Evolutionary conservation across 2,888 invertebrate species (phyloP).

Genomic region (Cataglyphis rosenhaueri): DNA sequence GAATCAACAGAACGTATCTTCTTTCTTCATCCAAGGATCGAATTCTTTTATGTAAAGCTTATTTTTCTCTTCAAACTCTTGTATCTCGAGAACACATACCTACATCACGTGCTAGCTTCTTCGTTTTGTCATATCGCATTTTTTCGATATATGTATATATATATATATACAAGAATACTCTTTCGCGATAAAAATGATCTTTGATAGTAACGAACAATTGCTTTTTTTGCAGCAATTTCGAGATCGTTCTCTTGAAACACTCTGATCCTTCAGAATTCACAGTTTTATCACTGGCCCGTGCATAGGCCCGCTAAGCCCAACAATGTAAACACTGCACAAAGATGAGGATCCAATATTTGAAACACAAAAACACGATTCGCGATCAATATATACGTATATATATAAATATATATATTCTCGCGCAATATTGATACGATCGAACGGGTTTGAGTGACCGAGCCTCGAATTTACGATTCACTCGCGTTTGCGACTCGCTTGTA

Average conservation of each 20-base stretch:
- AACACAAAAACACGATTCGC: slow-evolving; percentile 17
- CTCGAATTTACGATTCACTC: background rate
- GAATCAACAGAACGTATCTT: background rate
- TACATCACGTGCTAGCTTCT: slow-evolving; percentile 34
- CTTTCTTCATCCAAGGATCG: background rate
- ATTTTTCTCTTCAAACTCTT: slow-evolving; percentile 14
- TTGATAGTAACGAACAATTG: background rate
- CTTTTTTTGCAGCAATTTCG: background rate
- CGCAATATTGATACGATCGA: slow-evolving; percentile 2
- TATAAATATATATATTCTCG: background rate
- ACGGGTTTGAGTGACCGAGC: slow-evolving; percentile 17
- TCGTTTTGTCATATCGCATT: slow-evolving; percentile 14
- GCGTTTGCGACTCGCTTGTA: background rate
- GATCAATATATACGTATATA: background rate
- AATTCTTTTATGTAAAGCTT: background rate
- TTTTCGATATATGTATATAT: background rate
- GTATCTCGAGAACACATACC: too few relatives aligned
- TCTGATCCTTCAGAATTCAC: slow-evolving; percentile 31
- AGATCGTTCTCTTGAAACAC: background rate
- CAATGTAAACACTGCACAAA: slow-evolving; percentile 39
- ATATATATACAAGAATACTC: background rate
- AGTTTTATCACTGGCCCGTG: slow-evolving; percentile 24
- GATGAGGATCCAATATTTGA: background rate
- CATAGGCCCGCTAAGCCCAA: background rate
- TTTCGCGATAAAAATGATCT: background rate